Conservation (phyloP, 2,113 vertebrate genomes). For the Pteronura brasiliensis region DNA sequence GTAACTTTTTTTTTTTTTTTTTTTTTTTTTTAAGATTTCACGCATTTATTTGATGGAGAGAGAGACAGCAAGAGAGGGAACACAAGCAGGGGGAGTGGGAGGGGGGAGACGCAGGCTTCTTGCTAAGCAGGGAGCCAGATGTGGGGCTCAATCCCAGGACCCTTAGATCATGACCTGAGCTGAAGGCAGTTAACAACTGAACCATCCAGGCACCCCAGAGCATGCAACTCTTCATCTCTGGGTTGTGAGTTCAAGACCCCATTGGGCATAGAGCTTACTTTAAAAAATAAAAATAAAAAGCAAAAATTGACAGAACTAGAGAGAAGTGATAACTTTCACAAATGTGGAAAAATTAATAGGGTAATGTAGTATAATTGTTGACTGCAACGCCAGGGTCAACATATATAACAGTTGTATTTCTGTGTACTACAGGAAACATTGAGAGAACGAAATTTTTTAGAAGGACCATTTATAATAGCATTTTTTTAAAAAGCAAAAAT, state of each 20-base stretch:
- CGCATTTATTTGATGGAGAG: no score
- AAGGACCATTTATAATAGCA: slow-evolving; percentile 25
- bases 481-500: slow-evolving; percentile 26
- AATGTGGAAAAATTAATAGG: not conserved
- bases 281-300: not conserved
- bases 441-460: not conserved
- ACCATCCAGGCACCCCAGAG: not conserved
- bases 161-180: no score
- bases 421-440: not conserved
- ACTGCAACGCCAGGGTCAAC: not conserved
- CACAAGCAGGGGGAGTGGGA: no score
- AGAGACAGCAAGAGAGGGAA: no score
- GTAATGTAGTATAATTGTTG: not conserved
- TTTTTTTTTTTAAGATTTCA: no score
- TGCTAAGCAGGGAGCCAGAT: no score
- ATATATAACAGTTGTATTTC: not conserved
- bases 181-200: no score
- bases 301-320: not conserved
- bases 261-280: not conserved
- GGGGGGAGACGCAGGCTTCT: no score
- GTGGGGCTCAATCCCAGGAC: no score
- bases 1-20: not conserved
- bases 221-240: not conserved
- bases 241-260: not conserved
- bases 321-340: not conserved